A percentile compares a stretch with the other conserved stretches of the same genome.
These are phyloP conservation scores for Podarcis raffonei DNA, from an alignment of 2,113 vertebrate species.

Conservation along the genomic window DNA sequence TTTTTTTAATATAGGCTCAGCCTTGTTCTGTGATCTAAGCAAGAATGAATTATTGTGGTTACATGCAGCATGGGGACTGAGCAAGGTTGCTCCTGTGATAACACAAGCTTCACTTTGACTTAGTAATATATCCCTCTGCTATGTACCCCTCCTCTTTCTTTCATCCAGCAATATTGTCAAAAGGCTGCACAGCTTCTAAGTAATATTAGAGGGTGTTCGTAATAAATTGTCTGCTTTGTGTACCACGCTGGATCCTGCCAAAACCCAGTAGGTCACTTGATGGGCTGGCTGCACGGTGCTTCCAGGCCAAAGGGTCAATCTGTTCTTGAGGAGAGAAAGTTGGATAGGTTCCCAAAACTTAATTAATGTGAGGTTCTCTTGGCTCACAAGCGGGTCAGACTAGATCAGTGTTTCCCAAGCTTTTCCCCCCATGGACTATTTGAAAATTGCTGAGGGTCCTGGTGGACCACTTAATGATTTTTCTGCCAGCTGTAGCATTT, in stretches of 20 bases:
- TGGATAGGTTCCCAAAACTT: not conserved
- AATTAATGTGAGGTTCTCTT: not conserved
- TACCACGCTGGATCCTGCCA: not conserved
- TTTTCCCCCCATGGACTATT: too few relatives aligned
- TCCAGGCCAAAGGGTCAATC: not conserved
- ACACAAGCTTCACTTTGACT: slow-evolving; percentile 31
- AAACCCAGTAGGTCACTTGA: not conserved
- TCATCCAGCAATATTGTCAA: slow-evolving; percentile 2
- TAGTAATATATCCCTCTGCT: slow-evolving; percentile 35
- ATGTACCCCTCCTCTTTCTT: slow-evolving; percentile 16
- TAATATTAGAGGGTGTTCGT: not conserved
- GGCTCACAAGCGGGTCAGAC: not conserved
- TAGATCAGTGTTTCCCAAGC: not conserved
- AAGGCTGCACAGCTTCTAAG: not conserved
- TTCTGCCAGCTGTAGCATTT: too few relatives aligned
- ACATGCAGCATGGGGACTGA: slow-evolving; percentile 8
- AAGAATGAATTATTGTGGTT: slow-evolving; percentile 43
- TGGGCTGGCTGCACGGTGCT: too few relatives aligned
- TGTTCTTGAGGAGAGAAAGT: not conserved
- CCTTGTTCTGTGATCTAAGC: slow-evolving; percentile 38
- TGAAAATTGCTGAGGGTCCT: too few relatives aligned
- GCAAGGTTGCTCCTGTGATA: slow-evolving; percentile 39
- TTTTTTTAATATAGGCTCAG: slow-evolving; percentile 20
- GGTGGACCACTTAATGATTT: too few relatives aligned
- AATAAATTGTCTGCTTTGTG: not conserved